Evolutionary conservation across 2,888 invertebrate species (phyloP).

Genomic region (Eupithecia centaureata): DNA sequence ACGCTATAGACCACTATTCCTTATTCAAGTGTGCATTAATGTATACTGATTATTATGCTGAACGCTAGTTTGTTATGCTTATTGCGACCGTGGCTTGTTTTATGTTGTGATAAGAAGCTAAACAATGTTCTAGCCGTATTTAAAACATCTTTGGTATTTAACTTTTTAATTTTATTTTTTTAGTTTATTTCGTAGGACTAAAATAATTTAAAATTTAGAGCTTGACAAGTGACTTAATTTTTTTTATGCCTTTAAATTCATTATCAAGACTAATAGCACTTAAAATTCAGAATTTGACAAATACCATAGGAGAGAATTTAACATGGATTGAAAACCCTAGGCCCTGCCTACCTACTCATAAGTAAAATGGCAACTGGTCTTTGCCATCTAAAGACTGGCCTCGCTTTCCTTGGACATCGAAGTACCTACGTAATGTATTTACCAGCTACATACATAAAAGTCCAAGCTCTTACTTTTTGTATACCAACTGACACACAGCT

Average conservation of each 20-base stretch:
- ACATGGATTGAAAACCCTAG: not conserved
- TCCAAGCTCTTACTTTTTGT: no score
- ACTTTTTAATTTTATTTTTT: no score
- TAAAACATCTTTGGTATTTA: not conserved
- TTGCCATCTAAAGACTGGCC: not conserved
- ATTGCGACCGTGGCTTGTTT: not conserved
- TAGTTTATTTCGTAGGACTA: no score
- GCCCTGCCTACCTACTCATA: not conserved
- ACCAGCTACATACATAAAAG: no score
- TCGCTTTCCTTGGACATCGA: not conserved
- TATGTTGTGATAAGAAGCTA: conserved; percentile 17
- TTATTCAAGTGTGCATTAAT: not conserved
- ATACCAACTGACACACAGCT: no score
- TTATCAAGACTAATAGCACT: not conserved
- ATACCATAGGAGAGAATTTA: not conserved
- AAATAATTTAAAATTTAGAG: no score
- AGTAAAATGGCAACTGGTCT: not conserved
- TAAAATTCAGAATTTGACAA: not conserved
- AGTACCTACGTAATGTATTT: no score
- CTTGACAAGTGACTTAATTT: no score
- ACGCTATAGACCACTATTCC: not conserved
- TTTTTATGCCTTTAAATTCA: no score
- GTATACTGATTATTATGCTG: conserved; percentile 8
- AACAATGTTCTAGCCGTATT: not conserved
- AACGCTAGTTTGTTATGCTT: not conserved